Conservation (phyloP, 2,797 vertebrate genomes). For the Sciurus vulgaris region DNA sequence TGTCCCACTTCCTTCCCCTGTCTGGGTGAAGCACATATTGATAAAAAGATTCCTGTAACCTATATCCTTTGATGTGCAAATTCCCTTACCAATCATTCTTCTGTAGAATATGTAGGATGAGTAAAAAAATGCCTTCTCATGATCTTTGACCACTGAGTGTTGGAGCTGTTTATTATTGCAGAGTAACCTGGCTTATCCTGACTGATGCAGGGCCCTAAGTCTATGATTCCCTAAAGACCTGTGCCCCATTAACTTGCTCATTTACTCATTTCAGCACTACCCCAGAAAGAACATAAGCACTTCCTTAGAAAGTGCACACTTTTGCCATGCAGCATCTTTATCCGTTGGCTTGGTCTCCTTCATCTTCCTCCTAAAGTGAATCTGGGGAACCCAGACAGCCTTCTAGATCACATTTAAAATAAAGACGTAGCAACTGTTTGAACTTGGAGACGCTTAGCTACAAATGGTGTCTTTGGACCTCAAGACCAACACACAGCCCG, state of each 20-base stretch:
- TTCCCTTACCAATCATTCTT: not conserved
- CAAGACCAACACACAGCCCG: constrained; percentile 32
- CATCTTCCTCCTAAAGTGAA: constrained; percentile 33
- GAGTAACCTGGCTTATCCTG: not conserved
- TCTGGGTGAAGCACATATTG: not conserved
- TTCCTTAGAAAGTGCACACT: no score
- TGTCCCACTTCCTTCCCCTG: fast-evolving
- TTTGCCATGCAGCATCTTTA: constrained; percentile 72
- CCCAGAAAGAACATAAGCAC: not conserved
- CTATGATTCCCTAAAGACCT: not conserved
- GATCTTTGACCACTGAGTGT: not conserved
- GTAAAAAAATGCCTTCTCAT: not conserved
- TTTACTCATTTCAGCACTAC: not conserved
- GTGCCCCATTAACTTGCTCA: not conserved
- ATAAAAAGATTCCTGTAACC: not conserved
- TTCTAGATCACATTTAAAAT: not conserved
- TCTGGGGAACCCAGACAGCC: not conserved
- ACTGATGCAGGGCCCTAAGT: not conserved
- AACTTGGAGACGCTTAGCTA: not conserved
- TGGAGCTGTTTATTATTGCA: not conserved
- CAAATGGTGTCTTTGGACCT: constrained; percentile 67
- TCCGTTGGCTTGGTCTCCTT: constrained; percentile 68
- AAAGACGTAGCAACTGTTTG: not conserved
- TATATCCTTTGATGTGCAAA: not conserved
- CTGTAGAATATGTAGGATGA: not conserved